Conservation (phyloP, 2,797 vertebrate genomes). For the Graptemys geographica region DNA sequence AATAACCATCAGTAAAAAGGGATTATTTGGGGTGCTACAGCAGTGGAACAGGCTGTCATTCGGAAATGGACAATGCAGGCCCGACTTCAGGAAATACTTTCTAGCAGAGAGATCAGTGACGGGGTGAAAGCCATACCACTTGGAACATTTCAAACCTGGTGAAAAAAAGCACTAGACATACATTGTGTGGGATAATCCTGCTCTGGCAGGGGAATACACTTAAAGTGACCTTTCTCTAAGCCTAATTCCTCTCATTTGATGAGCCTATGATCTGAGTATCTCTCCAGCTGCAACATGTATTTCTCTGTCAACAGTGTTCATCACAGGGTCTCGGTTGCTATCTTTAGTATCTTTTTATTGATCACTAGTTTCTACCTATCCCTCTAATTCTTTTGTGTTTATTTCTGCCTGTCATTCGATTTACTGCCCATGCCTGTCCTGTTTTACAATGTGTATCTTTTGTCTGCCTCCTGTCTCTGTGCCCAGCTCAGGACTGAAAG, state of each 20-base stretch:
- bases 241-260: neutral
- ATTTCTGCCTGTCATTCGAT: slow-evolving; percentile 40
- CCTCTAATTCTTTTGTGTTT: slow-evolving; percentile 53
- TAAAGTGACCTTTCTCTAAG: slow-evolving; percentile 36
- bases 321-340: slow-evolving; percentile 45
- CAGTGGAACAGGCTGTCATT: neutral
- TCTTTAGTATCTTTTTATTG: slow-evolving; percentile 64
- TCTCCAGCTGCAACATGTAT: slow-evolving; percentile 47
- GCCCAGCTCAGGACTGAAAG: rapidly evolving
- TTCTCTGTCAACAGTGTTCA: slow-evolving; percentile 55
- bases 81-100: neutral
- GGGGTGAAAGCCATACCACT: neutral
- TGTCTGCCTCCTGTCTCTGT: neutral
- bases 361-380: slow-evolving; percentile 57
- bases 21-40: neutral
- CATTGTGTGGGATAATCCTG: slow-evolving; percentile 8
- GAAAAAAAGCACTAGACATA: neutral
- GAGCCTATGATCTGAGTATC: slow-evolving; percentile 23
- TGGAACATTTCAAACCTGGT: neutral
- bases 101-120: neutral
- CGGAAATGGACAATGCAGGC: neutral
- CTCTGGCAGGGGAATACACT: slow-evolving; percentile 32
- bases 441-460: slow-evolving; percentile 30
- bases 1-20: neutral
- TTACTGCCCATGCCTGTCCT: slow-evolving; percentile 26